A percentile compares a stretch with the other conserved stretches of the same genome.
Conservation (phyloP, 2,888 invertebrate species). For the Trichacis sp. region DNA sequence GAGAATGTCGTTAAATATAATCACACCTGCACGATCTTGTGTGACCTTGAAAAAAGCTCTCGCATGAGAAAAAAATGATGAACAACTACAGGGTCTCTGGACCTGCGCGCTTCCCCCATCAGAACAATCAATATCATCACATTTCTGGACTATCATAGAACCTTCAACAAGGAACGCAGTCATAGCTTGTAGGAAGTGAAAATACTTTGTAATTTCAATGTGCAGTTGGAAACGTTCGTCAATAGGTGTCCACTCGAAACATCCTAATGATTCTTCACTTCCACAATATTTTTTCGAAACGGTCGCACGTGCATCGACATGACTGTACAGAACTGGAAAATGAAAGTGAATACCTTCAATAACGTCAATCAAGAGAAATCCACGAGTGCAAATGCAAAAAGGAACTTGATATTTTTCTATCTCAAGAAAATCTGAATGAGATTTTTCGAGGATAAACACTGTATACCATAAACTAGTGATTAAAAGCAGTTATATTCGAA, state of each 20-base stretch:
- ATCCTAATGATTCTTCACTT: not conserved
- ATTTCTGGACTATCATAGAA: slow-evolving; percentile 50
- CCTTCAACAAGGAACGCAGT: slow-evolving; percentile 56
- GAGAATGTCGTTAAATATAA: too few species aligned
- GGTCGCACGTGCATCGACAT: too few species aligned
- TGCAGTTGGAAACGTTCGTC: too few species aligned
- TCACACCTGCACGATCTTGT: too few species aligned
- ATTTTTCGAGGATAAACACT: not conserved
- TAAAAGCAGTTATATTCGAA: too few species aligned
- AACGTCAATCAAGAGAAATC: too few species aligned
- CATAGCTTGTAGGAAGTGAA: slow-evolving; percentile 28
- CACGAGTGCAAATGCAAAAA: too few species aligned
- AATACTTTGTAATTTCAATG: not conserved
- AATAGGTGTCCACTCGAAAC: not conserved
- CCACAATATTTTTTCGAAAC: too few species aligned
- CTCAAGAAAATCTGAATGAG: not conserved
- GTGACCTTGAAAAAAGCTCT: not conserved
- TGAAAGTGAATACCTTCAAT: too few species aligned
- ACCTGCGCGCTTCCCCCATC: slow-evolving; percentile 54
- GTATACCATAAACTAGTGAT: too few species aligned
- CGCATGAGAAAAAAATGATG: not conserved
- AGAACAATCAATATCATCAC: slow-evolving; percentile 58
- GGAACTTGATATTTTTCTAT: too few species aligned
- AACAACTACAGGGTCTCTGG: slow-evolving; percentile 18
- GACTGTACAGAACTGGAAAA: too few species aligned